Conservation (phyloP, 2,797 vertebrate genomes). For the Xenentodon cancila region DNA sequence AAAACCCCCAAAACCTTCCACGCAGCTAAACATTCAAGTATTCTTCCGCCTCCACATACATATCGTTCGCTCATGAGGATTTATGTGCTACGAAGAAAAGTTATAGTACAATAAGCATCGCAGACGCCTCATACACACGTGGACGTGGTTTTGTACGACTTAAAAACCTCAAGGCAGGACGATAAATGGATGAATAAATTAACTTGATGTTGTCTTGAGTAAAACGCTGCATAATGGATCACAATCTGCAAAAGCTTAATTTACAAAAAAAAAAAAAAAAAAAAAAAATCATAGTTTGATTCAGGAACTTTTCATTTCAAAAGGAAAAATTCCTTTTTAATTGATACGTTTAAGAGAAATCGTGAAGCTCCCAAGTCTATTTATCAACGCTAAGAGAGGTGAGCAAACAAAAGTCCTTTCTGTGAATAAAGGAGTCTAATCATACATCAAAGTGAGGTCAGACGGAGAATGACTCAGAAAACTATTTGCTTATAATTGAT, state of each 20-base stretch:
- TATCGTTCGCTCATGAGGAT: constrained; percentile 52
- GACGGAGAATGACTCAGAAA: constrained; percentile 11
- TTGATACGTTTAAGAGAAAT: neutral
- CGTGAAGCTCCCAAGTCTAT: neutral
- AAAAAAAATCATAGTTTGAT: constrained; percentile 4
- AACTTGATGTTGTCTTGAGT: constrained; percentile 40
- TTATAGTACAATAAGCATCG: constrained; percentile 43
- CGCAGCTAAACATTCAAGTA: neutral
- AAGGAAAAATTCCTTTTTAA: neutral
- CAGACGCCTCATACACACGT: constrained; percentile 14
- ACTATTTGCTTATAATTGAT: constrained; percentile 54
- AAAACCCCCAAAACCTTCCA: too few relatives aligned
- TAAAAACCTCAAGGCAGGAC: constrained; percentile 18
- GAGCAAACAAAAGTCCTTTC: constrained; percentile 13
- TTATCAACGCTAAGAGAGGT: neutral
- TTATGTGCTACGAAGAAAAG: constrained; percentile 59
- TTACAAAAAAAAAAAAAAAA: too few relatives aligned
- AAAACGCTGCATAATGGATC: constrained; percentile 39
- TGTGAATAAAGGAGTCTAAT: constrained; percentile 8
- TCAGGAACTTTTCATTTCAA: constrained; percentile 3
- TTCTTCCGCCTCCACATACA: constrained; percentile 37
- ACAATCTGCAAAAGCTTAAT: constrained; percentile 7
- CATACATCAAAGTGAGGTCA: constrained; percentile 21
- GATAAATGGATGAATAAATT: constrained; percentile 41
- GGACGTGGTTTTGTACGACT: constrained; percentile 3